Conservation (phyloP, 1,140 invertebrate species). For the Polyergus mexicanus region DNA sequence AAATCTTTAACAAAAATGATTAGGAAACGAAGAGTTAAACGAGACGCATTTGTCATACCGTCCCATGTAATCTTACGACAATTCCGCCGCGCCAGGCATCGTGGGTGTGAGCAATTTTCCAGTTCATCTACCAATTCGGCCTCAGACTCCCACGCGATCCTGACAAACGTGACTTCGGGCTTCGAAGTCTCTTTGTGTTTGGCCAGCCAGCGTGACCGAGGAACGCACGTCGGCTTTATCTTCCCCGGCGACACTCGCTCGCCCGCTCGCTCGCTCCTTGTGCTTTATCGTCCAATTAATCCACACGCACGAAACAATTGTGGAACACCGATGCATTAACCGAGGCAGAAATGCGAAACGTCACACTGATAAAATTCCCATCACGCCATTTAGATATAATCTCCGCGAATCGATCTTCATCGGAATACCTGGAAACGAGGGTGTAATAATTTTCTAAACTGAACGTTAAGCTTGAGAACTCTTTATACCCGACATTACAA, state of each 20-base stretch:
- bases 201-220: conserved; percentile 73
- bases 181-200: conserved; percentile 74
- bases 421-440: background rate
- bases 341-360: conserved; percentile 31
- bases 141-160: conserved; percentile 72
- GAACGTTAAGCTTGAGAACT: too few species aligned
- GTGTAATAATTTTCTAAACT: background rate
- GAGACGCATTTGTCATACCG: conserved; percentile 52
- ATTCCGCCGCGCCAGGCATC: conserved; percentile 47
- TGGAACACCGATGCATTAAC: conserved; percentile 21
- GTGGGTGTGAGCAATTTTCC: conserved; percentile 77
- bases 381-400: conserved; percentile 39
- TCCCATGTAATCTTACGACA: conserved; percentile 68
- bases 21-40: conserved; percentile 51
- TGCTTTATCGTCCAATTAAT: conserved; percentile 70
- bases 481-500: background rate
- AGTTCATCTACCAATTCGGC: conserved; percentile 76
- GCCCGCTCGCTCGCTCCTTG: conserved; percentile 42
- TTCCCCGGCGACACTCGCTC: conserved; percentile 63
- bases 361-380: conserved; percentile 49
- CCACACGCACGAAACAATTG: conserved; percentile 57
- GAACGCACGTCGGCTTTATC: conserved; percentile 70
- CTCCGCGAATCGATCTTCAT: conserved; percentile 25
- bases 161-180: conserved; percentile 70
- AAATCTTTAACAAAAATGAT: conserved; percentile 45